Conservation (phyloP, 2,888 invertebrate species). For the Argyresthia goedartella region DNA sequence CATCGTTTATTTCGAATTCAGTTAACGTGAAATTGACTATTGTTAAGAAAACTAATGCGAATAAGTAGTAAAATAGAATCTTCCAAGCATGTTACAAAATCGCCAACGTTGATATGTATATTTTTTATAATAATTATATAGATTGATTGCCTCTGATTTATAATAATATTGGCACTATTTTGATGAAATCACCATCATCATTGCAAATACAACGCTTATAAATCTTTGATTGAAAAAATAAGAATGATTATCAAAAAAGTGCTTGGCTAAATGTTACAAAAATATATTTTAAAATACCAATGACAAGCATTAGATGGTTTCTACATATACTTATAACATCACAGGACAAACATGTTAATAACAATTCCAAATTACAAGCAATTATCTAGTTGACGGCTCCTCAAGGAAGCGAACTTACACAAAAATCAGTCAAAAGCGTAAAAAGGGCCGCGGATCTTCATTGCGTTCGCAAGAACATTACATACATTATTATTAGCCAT, state of each 20-base stretch:
- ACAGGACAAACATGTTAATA: neutral
- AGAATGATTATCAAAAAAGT: neutral
- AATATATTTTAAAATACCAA: neutral
- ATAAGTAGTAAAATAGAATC: conserved; percentile 28
- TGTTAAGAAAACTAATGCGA: conserved; percentile 29
- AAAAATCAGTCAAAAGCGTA: neutral
- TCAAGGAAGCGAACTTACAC: neutral
- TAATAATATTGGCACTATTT: neutral
- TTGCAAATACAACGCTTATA: neutral
- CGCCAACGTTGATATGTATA: conserved; percentile 3
- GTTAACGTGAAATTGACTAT: conserved; percentile 21
- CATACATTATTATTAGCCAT: too few species aligned
- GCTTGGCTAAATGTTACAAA: neutral
- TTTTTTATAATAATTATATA: neutral
- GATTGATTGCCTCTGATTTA: neutral
- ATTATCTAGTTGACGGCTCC: neutral
- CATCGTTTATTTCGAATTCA: conserved; percentile 8
- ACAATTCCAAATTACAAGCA: neutral
- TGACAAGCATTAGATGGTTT: neutral
- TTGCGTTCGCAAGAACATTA: too few species aligned
- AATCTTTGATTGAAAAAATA: neutral
- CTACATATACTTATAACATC: neutral
- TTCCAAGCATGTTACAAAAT: conserved; percentile 15
- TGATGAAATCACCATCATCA: neutral
- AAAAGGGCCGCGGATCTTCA: too few species aligned